Percentiles rank a stretch among this genome's conserved stretches.
Evolutionary conservation across 2,113 vertebrate species (phyloP).

Genomic region (Sclerurus mexicanus): DNA sequence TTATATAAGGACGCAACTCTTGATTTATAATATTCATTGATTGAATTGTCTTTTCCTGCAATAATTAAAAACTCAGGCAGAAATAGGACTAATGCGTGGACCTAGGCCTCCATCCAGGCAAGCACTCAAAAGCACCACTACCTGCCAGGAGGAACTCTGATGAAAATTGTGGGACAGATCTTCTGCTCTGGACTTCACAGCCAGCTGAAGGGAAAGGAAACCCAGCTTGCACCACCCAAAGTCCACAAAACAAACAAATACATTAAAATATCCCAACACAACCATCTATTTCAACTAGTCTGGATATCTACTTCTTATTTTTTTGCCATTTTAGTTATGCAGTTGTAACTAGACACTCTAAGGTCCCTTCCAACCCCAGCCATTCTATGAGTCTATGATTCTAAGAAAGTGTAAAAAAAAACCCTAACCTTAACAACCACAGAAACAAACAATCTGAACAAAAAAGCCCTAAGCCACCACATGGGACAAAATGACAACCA

Average conservation of each 20-base stretch:
- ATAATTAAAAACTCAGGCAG: background rate
- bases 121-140: background rate
- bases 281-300: background rate
- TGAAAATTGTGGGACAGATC: background rate
- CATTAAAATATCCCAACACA: background rate
- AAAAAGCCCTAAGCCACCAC: background rate
- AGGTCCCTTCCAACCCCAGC: background rate
- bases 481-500: background rate
- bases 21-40: background rate
- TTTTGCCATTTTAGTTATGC: background rate
- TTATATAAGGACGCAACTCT: background rate
- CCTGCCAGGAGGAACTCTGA: background rate
- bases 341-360: background rate
- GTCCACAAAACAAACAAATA: background rate
- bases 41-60: background rate
- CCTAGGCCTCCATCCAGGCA: background rate
- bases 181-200: background rate
- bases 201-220: background rate
- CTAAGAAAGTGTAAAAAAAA: background rate
- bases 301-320: background rate
- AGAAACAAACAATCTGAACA: background rate
- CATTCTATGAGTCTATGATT: background rate
- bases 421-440: background rate
- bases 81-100: background rate
- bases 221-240: background rate